Evolutionary conservation across 2,888 invertebrate species (phyloP), one percentile per base, ranked within the genome.

Genomic region (Chydorus sphaericus): DNA sequence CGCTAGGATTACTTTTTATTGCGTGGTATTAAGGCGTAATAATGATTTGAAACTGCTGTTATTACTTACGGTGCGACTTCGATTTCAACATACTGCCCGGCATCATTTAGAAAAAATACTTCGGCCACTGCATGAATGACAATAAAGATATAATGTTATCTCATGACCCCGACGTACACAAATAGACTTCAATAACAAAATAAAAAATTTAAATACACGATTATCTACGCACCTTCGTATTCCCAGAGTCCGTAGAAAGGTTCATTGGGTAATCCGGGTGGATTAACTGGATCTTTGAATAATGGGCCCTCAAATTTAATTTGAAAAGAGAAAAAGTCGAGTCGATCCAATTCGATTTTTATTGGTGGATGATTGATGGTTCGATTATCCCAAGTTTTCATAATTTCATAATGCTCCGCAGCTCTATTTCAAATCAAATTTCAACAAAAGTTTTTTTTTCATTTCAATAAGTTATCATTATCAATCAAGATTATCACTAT

Each of bases 51-150:
- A 48, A 14, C 11, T 11, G 29, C 8, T n/a, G n/a, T n/a, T n/a
- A n/a, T n/a, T n/a, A 48, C 33, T 55, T 48, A 73, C 65, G 75
- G 74, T 44, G 70, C 69, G 11, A 75, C 63, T 60, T 74, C 74
- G n/a, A 74, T 68, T 64, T 72, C 75, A 18, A 75, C 63, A 61
- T 75, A 75, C 57, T 71, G 66, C 10, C 71, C 67, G 29, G 67
- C 62, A 33, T 71, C 68, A 56, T 72, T 71, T 39, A 73, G 66
- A 62, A 75, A 74, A 65, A 75, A 75, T n/a, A 70, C 68, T 63
- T 75, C 75, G 11, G 72, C 72, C 57, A 74, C 73, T 70, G 37
- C 23, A 58, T 6, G 28, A 55, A 11, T n/a, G n/a, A 38, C 10
- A 1, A 11, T 5, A 38, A n/a, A 44, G 11, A 4, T 23, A 7